Base-by-base conservation (phyloP, 64 coral and sea anemone species). In the Montipora efflorescens region DNA sequence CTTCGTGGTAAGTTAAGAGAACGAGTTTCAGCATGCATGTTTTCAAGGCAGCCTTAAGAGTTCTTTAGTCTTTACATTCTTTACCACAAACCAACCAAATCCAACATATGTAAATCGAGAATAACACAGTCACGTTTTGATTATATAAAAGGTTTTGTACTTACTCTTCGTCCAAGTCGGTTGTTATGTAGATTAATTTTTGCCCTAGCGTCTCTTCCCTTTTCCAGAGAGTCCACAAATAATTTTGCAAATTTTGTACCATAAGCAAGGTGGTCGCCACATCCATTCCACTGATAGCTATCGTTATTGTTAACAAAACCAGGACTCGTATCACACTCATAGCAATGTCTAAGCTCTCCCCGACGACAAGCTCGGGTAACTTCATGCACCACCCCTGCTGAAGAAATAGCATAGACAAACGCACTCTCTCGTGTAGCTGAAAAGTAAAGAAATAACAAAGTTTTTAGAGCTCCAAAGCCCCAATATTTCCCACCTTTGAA, bases 161-260 rank as follows among this genome's bases (percentile, higher is more conserved):
- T 99, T 25, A 99, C 98, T 82, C 86, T 72, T 74, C 98, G 72
- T 73, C 98, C 95, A 2, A 96, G 89, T 58, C 89, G 72, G 50
- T 99, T 99, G 74, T 99, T 99, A 58, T 99, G 98, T 62, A 99
- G 94, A 68, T 99, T 99, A 80, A 99, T 96, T 47, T 94, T 82
- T 6, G 98, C 95, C 49, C 86, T 88, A 0, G 95, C 92, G 43
- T 99, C 98, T 55, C 70, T 89, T 61, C 94, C 92, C 25, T 81
- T 74, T 92, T 99, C 98, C 47, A 85, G 55, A 15, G 95, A 93
- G 79, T 99, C 98, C 66, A 99, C 92, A 87, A 99, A 99, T 11
- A 79, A 76, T 21, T 94, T 92, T 51, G 95, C 92, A 66, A 96
- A 92, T 57, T 72, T 52, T 20, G 94, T 62, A 6, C 98, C 98